A percentile compares a stretch with the other conserved stretches of the same genome.
These are phyloP conservation scores for Helarctos malayanus DNA, from an alignment of 2,797 vertebrate species.

Conservation along the genomic window DNA sequence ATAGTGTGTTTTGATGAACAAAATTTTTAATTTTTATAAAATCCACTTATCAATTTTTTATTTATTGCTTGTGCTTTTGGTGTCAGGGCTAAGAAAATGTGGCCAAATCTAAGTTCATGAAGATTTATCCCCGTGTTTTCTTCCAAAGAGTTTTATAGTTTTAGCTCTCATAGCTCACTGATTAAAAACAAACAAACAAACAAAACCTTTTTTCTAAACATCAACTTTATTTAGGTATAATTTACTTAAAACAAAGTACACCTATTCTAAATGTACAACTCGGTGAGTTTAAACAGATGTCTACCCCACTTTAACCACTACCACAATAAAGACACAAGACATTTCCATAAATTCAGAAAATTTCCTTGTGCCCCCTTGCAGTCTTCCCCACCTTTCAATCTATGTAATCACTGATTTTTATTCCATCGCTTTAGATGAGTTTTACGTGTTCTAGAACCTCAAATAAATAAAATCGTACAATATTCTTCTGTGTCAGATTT, in stretches of 20 bases:
- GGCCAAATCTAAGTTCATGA: neutral
- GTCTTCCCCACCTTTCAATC: neutral
- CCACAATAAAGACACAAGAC: neutral
- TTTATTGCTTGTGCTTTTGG: neutral
- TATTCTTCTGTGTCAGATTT: neutral
- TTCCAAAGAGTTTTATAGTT: neutral
- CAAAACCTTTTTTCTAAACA: neutral
- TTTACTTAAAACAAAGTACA: neutral
- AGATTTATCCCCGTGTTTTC: neutral
- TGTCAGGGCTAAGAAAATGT: neutral
- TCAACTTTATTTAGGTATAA: neutral
- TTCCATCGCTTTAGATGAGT: neutral
- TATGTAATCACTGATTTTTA: neutral
- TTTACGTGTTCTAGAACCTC: neutral
- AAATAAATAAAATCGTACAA: neutral
- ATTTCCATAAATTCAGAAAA: neutral
- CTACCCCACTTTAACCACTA: neutral
- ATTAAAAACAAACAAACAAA: neutral
- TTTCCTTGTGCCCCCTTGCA: too few relatives aligned
- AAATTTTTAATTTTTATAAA: neutral
- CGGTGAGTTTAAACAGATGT: neutral
- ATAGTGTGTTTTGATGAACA: neutral
- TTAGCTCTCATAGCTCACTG: neutral
- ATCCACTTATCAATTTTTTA: neutral
- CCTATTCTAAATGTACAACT: neutral